phyloP scores from a whole-genome alignment of 2,888 invertebrate species.

The Acleris emargana region DNA sequence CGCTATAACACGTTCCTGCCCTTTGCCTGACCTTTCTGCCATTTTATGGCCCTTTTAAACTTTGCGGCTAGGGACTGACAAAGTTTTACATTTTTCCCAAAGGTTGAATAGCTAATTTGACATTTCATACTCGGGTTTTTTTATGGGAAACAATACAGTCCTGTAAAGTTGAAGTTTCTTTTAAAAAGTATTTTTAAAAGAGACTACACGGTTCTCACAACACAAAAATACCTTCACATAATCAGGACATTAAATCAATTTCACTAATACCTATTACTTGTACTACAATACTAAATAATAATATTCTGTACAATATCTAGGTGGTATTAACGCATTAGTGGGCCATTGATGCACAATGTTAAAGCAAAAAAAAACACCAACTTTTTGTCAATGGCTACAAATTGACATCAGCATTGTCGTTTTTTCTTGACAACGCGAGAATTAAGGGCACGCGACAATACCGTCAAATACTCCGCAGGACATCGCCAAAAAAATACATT shows the following conservation, averaged over 20 bases:
- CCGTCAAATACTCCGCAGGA: conserved; percentile 39
- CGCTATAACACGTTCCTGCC: conserved; percentile 25
- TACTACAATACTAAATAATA: neutral
- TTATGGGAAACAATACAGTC: too few relatives aligned
- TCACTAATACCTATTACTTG: too few relatives aligned
- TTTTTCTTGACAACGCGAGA: conserved; percentile 32
- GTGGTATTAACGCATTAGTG: conserved; percentile 7
- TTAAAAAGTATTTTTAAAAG: too few relatives aligned
- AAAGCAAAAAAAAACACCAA: conserved; percentile 9
- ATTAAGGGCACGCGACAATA: conserved; percentile 43
- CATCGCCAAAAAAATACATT: conserved; percentile 57
- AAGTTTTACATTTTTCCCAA: conserved; percentile 18
- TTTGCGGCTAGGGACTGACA: conserved; percentile 28
- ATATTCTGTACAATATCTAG: conserved; percentile 6
- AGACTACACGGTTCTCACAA: too few relatives aligned
- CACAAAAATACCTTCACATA: too few relatives aligned
- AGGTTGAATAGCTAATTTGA: conserved; percentile 18
- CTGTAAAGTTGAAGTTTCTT: too few relatives aligned
- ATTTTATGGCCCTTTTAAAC: conserved; percentile 39
- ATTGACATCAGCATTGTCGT: conserved; percentile 27
- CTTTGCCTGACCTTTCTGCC: conserved; percentile 38
- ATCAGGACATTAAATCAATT: too few relatives aligned
- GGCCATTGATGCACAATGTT: neutral
- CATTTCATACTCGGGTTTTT: conserved; percentile 10
- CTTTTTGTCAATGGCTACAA: conserved; percentile 29